phyloP scores from a whole-genome alignment of 1,140 invertebrate species.

The Thalassaphorura encarpata region DNA sequence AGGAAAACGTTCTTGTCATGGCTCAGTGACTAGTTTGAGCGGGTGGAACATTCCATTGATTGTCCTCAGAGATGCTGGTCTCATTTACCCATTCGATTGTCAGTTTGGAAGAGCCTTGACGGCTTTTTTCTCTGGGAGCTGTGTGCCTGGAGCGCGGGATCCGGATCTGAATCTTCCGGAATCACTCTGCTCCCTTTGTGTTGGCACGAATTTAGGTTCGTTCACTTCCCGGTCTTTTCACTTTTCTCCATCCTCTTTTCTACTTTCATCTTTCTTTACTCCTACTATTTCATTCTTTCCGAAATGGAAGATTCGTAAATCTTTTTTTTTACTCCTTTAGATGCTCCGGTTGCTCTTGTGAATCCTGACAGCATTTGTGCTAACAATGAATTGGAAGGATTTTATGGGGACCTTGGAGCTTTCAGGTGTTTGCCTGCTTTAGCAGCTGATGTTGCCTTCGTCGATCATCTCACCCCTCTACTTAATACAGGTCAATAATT shows the following conservation, averaged over 20 bases:
- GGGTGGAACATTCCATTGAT: conserved; percentile 32
- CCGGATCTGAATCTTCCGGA: conserved; percentile 22
- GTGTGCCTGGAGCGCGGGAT: conserved; percentile 25
- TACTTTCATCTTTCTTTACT: neutral
- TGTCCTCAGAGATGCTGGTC: conserved; percentile 21
- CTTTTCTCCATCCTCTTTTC: neutral
- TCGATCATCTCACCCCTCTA: conserved; percentile 28
- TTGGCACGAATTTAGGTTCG: conserved; percentile 26
- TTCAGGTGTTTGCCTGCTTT: conserved; percentile 27
- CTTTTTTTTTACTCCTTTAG: conserved; percentile 10
- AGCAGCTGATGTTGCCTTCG: conserved; percentile 27
- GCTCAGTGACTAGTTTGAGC: conserved; percentile 22
- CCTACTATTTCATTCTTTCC: neutral
- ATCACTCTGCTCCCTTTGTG: conserved; percentile 30
- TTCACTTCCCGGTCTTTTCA: too few relatives aligned
- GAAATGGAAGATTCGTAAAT: neutral
- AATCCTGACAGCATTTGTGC: conserved; percentile 26
- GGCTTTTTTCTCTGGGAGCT: conserved; percentile 26
- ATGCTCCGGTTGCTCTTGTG: conserved; percentile 15
- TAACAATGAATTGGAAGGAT: conserved; percentile 30
- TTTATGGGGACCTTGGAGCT: conserved; percentile 29
- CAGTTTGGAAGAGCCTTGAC: conserved; percentile 26
- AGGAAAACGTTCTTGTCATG: conserved; percentile 31
- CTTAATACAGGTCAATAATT: conserved; percentile 21
- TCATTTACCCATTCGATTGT: conserved; percentile 25